Percentiles rank a stretch among this genome's conserved stretches.
phyloP scores from a whole-genome alignment of 2,888 invertebrate species.

The Diplolepis rosae region DNA sequence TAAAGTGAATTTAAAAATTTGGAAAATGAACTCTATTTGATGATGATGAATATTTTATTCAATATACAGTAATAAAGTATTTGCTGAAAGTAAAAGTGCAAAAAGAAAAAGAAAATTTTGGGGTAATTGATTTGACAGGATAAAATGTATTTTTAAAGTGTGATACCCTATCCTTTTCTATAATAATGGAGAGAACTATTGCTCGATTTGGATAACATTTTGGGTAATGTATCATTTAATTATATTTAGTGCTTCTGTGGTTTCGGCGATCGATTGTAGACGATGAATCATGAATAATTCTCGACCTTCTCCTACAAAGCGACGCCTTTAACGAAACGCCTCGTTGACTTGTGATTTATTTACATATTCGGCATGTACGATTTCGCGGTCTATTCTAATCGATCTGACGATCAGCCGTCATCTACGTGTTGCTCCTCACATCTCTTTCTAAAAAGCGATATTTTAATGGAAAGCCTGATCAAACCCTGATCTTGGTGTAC shows the following conservation, averaged over 20 bases:
- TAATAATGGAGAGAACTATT: background rate
- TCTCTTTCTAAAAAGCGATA: slow-evolving; percentile 51
- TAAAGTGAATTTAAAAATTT: too few relatives aligned
- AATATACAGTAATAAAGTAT: too few relatives aligned
- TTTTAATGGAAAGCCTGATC: slow-evolving; percentile 59
- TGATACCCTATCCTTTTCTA: background rate
- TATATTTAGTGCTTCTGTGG: background rate
- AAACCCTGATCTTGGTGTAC: slow-evolving; percentile 63
- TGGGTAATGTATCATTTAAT: background rate
- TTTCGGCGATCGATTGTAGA: background rate
- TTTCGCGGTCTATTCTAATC: slow-evolving; percentile 39
- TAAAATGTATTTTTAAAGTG: too few relatives aligned
- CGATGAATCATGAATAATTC: background rate
- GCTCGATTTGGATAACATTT: background rate
- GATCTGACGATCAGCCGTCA: slow-evolving; percentile 39
- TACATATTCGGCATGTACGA: slow-evolving; percentile 42
- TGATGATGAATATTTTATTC: too few relatives aligned
- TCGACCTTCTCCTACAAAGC: slow-evolving; percentile 38
- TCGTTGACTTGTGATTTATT: slow-evolving; percentile 26
- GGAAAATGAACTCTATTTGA: too few relatives aligned
- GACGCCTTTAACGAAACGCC: slow-evolving; percentile 38
- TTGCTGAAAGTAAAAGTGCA: too few relatives aligned
- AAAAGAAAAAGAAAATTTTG: too few relatives aligned
- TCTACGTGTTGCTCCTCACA: slow-evolving; percentile 38
- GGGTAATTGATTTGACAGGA: too few relatives aligned